phyloP scores from a whole-genome alignment of 2,888 invertebrate species.

The Andrena bucephala region DNA sequence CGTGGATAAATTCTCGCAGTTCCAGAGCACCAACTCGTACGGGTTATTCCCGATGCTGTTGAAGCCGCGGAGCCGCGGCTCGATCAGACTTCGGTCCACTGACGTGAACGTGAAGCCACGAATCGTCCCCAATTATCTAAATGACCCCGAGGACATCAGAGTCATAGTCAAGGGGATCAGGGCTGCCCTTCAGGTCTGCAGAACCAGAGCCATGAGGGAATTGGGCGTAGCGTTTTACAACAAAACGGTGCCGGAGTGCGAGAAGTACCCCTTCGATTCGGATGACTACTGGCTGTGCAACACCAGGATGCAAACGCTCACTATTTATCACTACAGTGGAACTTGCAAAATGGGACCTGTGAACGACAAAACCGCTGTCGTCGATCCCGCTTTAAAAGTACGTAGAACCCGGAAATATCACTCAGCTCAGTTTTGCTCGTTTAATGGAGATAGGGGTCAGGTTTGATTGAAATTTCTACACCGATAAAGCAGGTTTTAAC shows the following conservation, averaged over 20 bases:
- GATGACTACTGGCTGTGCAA: conserved; percentile 90
- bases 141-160: conserved; percentile 88
- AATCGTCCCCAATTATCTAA: conserved; percentile 90
- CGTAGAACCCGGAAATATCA: conserved; percentile 71
- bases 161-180: conserved; percentile 88
- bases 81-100: conserved; percentile 87
- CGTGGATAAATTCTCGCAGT: conserved; percentile 86
- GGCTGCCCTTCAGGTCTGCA: conserved; percentile 87
- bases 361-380: conserved; percentile 87
- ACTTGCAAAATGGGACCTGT: conserved; percentile 89
- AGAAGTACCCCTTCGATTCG: conserved; percentile 87
- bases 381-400: conserved; percentile 87
- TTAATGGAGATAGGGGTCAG: background rate
- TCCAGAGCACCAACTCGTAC: conserved; percentile 87
- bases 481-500: background rate
- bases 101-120: conserved; percentile 89
- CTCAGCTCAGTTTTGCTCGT: background rate
- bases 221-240: conserved; percentile 87
- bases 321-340: conserved; percentile 89
- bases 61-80: conserved; percentile 90
- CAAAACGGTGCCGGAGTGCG: conserved; percentile 87
- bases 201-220: conserved; percentile 87
- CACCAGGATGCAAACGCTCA: conserved; percentile 89
- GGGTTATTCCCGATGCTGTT: conserved; percentile 88
- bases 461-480: background rate